Evolutionary conservation across 2,797 vertebrate genomes (phyloP).

Genomic region (Pelodytes ibericus): DNA sequence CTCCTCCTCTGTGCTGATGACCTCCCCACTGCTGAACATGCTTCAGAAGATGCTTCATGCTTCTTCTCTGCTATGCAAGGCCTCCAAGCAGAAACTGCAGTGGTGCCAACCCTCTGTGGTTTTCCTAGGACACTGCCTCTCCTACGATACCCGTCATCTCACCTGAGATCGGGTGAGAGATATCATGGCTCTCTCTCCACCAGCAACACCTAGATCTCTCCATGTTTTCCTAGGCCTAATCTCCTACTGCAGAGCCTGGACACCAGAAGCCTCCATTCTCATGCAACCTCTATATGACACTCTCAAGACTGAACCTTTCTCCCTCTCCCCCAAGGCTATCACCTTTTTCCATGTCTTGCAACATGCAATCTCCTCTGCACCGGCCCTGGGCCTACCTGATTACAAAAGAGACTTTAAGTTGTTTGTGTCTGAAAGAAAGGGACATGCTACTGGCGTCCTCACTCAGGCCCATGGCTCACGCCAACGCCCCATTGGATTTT

Average conservation of each 20-base stretch:
- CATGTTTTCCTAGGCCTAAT: not conserved
- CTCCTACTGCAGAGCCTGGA: not conserved
- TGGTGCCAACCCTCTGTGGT: not conserved
- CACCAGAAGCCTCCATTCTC: not conserved
- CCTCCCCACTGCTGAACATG: no score
- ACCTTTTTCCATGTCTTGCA: not conserved
- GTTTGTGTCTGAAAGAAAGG: no score
- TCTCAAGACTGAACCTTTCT: not conserved
- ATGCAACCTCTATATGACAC: slow-evolving; percentile 1
- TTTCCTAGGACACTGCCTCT: not conserved
- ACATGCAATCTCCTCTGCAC: not conserved
- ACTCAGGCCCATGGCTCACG: no score
- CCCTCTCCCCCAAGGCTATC: not conserved
- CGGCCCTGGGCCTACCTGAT: not conserved
- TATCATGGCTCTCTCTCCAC: not conserved
- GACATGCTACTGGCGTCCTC: no score
- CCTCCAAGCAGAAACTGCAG: not conserved
- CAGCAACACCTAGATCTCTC: not conserved
- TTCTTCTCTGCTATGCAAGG: no score
- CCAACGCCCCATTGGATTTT: no score
- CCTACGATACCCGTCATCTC: not conserved
- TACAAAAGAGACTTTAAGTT: no score
- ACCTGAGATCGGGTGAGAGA: not conserved
- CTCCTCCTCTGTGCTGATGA: no score
- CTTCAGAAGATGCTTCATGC: no score